Base-by-base conservation (phyloP, 2,797 vertebrate genomes). In the Enteromius treurensis region DNA sequence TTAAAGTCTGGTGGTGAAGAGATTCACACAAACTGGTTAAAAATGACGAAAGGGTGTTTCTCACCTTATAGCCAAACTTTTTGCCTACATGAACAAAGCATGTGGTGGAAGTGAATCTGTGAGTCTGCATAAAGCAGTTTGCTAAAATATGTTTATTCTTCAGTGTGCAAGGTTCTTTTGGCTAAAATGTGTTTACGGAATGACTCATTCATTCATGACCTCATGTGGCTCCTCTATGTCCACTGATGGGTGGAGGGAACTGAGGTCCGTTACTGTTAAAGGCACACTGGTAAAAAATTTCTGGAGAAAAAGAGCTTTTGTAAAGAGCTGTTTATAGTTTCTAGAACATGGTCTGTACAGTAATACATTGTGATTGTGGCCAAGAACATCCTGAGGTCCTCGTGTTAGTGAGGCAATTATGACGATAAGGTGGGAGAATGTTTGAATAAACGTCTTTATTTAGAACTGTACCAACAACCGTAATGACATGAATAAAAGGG, bases 181-280 rank as follows among this genome's bases (percentile, higher is more conserved):
- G 73, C 37, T 78, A 71, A 26, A 40, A 73, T 68, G 37, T 87
- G 83, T 85, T 86, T 88, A 70, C 17, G 84, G 84, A 88, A 86
- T 17, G 80, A 81, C 13, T 80, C 68, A 73, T 64, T 84, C 88
- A 84, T 32, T 81, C 64, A 79, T 89, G 88, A 88, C 82, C 82
- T 88, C 87, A 87, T 83, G 73, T 82, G 75, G 75, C 53, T 76
- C 65, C 71, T 81, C 79, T 87, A 87, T 86, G 86, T 87, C 82
- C 77, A 79, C 83, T 76, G 80, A 70, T 86, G 86, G 79, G 79
- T 83, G 79, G 60, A 82, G 83, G 76, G 34, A 86, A 79, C 40
- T 75, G 79, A 85, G 78, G 80, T 71, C 79, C 34, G 60, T 82
- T 70, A 37, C 74, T 87, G 84, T 85, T 88, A 79, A 84, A 88